Evolutionary conservation across 2,888 invertebrate species (phyloP), one percentile per base, ranked within the genome.

Genomic region (Rhingia rostrata): DNA sequence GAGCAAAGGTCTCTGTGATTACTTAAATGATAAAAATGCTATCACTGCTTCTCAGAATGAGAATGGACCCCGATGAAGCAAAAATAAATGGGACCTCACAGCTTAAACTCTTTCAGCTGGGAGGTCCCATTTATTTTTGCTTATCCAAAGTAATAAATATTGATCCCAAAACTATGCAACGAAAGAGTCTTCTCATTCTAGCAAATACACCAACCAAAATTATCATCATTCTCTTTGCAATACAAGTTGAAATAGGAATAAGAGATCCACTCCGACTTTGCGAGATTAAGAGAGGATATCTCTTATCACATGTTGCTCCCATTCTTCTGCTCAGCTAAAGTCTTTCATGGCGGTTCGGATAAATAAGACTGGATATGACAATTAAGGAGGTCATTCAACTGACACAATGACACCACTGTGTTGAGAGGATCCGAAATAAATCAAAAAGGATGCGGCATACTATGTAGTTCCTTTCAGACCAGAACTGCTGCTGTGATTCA

Each of bases 301-400:
- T 49, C 37, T 54, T 73, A 30, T 7, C 61, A 70, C 51, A 12
- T 43, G 47, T 47, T 63, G n/a, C 64, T 77, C 70, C 58, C 54
- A 41, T 33, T 63, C 37, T 2, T 67, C 30, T 45, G 60, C 66
- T 82, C 78, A 67, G 6, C 49, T 66, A 32, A 37, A 67, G 37
- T 54, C 33, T 47, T 56, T 70, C 41, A 53, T 53, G 22, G 41
- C 51, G 78, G 49, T 64, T 41, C 9, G 10, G 66, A 53, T 32
- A 61, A 83, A 58, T 58, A 67, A 78, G 67, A 67, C 73, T 73
- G 2, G 22, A 2, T 22, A 75, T 70, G 58, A 75, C 75, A 81
- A 86, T 81, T 75, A 84, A 79, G 51, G 79, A 84, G 86, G 87
- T 87, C 86, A 84, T 87, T 87, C 86, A 87, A 87, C 87, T 86